phyloP scores from a whole-genome alignment of 1,140 invertebrate species.

The Drosophila sp. region DNA sequence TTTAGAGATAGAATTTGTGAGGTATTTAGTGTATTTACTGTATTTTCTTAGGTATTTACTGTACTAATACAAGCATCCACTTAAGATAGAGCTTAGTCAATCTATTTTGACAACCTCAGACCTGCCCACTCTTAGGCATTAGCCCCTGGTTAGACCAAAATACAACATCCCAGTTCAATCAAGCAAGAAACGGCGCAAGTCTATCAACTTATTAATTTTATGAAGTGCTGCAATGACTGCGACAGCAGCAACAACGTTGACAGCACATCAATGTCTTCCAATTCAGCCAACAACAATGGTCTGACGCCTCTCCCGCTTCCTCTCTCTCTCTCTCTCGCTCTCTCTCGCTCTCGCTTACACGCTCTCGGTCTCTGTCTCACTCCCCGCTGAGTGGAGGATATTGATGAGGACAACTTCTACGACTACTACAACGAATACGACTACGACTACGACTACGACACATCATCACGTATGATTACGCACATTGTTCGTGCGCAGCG shows the following conservation, averaged over 20 bases:
- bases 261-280: slow-evolving; percentile 77
- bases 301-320: slow-evolving; percentile 19
- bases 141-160: slow-evolving; percentile 8
- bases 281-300: slow-evolving; percentile 65
- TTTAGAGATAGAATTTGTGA: no score
- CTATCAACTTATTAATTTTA: slow-evolving; percentile 84
- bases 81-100: slow-evolving; percentile 10
- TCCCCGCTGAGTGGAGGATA: slow-evolving; percentile 21
- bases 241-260: slow-evolving; percentile 33
- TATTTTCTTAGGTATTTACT: background rate
- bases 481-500: slow-evolving; percentile 83
- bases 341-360: background rate
- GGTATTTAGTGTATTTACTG: no score
- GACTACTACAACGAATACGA: slow-evolving; percentile 10
- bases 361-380: no score
- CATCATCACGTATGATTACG: slow-evolving; percentile 84
- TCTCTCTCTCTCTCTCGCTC: background rate
- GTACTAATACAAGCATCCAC: background rate
- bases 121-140: slow-evolving; percentile 35
- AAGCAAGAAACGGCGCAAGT: slow-evolving; percentile 63
- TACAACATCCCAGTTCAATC: slow-evolving; percentile 60
- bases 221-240: slow-evolving; percentile 68
- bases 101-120: slow-evolving; percentile 32
- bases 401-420: slow-evolving; percentile 40
- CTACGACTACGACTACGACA: slow-evolving; percentile 46